A percentile compares a stretch with the other conserved stretches of the same genome.
Conservation (phyloP, 1,140 invertebrate genomes). For the Leptonema lineaticorne region DNA sequence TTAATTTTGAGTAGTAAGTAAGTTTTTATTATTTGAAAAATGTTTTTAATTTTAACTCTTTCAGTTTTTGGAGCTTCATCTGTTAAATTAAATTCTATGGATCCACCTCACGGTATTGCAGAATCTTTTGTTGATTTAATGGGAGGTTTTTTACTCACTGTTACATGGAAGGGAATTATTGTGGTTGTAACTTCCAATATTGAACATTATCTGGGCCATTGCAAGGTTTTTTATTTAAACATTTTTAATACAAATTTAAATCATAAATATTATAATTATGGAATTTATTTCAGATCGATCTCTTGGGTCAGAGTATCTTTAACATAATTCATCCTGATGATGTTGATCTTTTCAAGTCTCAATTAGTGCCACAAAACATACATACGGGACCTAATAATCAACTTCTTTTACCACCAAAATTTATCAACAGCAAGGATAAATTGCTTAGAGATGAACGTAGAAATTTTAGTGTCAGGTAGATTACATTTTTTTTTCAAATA, state of each 20-base stretch:
- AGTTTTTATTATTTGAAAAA: too few relatives aligned
- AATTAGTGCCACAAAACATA: slow-evolving; percentile 61
- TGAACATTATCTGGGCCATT: slow-evolving; percentile 79
- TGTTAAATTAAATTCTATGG: slow-evolving; percentile 37
- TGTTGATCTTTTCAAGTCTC: slow-evolving; percentile 66
- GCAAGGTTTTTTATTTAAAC: slow-evolving; percentile 62
- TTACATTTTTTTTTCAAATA: neutral
- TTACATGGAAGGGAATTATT: slow-evolving; percentile 80
- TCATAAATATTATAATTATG: too few relatives aligned
- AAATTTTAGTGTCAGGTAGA: slow-evolving; percentile 56
- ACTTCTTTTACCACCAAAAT: slow-evolving; percentile 42
- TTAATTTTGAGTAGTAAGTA: neutral
- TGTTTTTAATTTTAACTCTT: slow-evolving; percentile 23
- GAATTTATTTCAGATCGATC: slow-evolving; percentile 66
- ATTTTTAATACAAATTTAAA: too few relatives aligned
- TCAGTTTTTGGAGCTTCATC: slow-evolving; percentile 57
- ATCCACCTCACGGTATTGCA: slow-evolving; percentile 46
- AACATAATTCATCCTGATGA: slow-evolving; percentile 78
- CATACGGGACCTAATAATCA: slow-evolving; percentile 45
- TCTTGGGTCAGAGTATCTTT: slow-evolving; percentile 81
- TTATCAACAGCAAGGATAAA: slow-evolving; percentile 40
- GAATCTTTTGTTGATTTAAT: slow-evolving; percentile 55
- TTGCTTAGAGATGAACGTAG: slow-evolving; percentile 47
- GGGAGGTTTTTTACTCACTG: slow-evolving; percentile 74
- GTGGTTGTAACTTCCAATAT: slow-evolving; percentile 85